Base-by-base conservation (phyloP, 2,113 vertebrate species). In the Lophius piscatorius region DNA sequence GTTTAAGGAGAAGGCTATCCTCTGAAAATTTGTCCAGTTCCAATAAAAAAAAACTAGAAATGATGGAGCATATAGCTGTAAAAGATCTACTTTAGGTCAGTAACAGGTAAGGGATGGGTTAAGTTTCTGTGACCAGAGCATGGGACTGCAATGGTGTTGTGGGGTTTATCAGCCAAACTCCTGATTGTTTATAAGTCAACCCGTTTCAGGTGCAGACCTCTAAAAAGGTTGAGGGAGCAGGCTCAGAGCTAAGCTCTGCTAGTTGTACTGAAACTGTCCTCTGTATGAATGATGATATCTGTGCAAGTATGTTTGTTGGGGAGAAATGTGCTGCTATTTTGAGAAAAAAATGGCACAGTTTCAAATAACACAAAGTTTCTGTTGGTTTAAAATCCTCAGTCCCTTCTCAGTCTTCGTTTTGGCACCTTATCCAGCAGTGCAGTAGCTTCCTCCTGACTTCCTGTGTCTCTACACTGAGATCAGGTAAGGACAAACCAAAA, bases 141-240 rank as follows among this genome's bases (percentile, higher is more conserved):
- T 84, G 73, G 77, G 88, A 76, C 63, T 71, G 55, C 55, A 36
- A 63, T 38, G 64, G 64, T 78, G 40, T 12, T 22, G 47, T 29
- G 51, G 80, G 84, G 75, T 67, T 77, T 85, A 82, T 84, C 82
- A 87, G 81, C 90, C 69, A 88, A 83, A 76, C 71, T 69, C 81
- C 65, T 81, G 85, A 63, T 90, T 87, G 88, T 73, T 94, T 91
- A 91, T 93, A 88, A 89, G 90, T 94, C 91, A 91, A 79, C 80
- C 81, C 74, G 85, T 90, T 87, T 91, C 91, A 13, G 81, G 88
- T 80, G 88, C 84, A 85, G 85, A 90, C 81, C 80, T 87, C 44
- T 67, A 89, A 85, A 80, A 59, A 77, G 72, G 84, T 78, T 88
- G 81, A 86, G 81, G 81, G 80, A 65, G 49, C 92, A 91, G 88